Conservation (phyloP, 1,140 invertebrate species). For the Cherax destructor region DNA sequence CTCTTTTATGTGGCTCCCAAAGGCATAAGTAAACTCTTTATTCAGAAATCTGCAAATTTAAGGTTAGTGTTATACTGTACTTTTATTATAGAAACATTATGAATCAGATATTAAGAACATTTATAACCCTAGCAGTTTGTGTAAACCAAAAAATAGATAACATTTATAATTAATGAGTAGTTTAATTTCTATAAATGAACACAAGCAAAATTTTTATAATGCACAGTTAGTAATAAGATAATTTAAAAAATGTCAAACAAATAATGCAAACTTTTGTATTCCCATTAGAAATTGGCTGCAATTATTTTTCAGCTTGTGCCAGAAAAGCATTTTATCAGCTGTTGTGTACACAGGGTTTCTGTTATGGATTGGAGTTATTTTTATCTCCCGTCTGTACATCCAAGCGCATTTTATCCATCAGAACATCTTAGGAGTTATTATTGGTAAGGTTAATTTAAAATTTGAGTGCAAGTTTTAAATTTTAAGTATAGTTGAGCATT, state of each 20-base stretch:
- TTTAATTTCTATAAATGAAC: too few species aligned
- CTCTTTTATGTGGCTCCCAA: constrained; percentile 77
- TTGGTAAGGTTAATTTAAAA: constrained; percentile 76
- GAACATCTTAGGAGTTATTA: constrained; percentile 79
- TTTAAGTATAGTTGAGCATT: too few species aligned
- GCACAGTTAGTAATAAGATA: too few species aligned
- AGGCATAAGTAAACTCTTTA: constrained; percentile 51
- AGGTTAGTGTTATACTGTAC: constrained; percentile 26
- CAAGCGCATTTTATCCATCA: constrained; percentile 83
- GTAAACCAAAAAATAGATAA: too few species aligned
- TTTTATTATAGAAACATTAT: neutral
- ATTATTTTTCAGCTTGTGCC: constrained; percentile 17
- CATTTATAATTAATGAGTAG: too few species aligned
- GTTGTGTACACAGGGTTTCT: constrained; percentile 75
- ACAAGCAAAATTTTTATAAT: too few species aligned
- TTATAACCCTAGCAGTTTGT: too few species aligned
- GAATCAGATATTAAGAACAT: too few species aligned
- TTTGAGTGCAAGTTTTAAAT: neutral
- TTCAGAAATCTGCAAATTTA: constrained; percentile 42
- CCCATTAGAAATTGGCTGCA: too few species aligned
- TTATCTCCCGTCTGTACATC: constrained; percentile 79
- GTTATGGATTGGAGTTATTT: constrained; percentile 76
- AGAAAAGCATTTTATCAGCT: constrained; percentile 55
- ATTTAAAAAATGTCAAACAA: too few species aligned
- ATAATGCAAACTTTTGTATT: too few species aligned